Evolutionary conservation across 2,113 vertebrate species (phyloP).

Genomic region (Patagioenas fasciata): DNA sequence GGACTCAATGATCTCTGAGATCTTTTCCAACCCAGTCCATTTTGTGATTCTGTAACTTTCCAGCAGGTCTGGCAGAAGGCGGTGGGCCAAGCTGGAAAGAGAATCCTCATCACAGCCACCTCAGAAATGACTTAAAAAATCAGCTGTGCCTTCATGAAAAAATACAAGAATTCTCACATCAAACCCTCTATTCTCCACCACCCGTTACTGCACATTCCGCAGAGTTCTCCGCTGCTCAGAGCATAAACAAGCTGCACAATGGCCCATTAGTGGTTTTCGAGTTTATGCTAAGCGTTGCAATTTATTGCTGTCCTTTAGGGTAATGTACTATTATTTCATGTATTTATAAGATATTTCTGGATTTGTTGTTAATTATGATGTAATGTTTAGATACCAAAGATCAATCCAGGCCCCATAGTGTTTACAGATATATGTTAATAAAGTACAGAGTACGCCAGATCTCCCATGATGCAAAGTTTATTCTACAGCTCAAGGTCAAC

Average conservation of each 20-base stretch:
- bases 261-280: slow-evolving; percentile 71
- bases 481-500: slow-evolving; percentile 45
- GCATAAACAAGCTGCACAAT: slow-evolving; percentile 55
- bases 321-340: slow-evolving; percentile 58
- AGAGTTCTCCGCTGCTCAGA: slow-evolving; percentile 23
- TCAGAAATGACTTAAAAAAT: neutral
- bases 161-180: neutral
- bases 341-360: slow-evolving; percentile 66
- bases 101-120: neutral
- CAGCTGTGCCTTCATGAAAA: neutral
- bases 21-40: no score
- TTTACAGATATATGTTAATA: slow-evolving; percentile 51
- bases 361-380: slow-evolving; percentile 68
- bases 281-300: slow-evolving; percentile 54
- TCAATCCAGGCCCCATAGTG: slow-evolving; percentile 47
- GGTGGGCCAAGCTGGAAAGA: neutral
- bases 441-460: neutral
- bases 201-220: slow-evolving; percentile 1
- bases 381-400: slow-evolving; percentile 63
- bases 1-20: no score
- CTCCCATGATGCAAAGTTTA: neutral
- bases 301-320: slow-evolving; percentile 68
- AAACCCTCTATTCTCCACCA: neutral
- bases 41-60: fast-evolving
- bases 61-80: neutral